phyloP scores from a whole-genome alignment of 2,888 invertebrate genomes.

The Aleiodes testaceus region DNA sequence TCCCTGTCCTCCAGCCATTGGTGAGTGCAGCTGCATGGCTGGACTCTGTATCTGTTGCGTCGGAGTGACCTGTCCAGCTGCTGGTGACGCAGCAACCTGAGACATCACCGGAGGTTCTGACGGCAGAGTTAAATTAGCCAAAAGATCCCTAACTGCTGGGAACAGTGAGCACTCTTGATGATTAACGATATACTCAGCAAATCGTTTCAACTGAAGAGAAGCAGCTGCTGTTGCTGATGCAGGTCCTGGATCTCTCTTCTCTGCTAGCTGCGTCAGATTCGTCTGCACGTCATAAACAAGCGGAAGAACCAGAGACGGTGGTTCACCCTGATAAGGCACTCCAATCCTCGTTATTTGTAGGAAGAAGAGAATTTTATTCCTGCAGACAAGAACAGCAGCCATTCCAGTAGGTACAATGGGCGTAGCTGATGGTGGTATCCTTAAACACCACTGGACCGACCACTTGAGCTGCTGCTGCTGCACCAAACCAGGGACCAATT shows the following conservation, averaged over 20 bases:
- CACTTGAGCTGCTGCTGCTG: constrained; percentile 83
- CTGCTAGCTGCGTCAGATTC: constrained; percentile 90
- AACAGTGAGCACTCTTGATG: constrained; percentile 90
- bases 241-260: constrained; percentile 82
- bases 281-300: constrained; percentile 91
- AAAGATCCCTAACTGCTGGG: constrained; percentile 91
- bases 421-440: constrained; percentile 90
- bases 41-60: constrained; percentile 76
- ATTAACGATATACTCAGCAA: constrained; percentile 81
- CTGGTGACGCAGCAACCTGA: constrained; percentile 74
- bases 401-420: constrained; percentile 93
- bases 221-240: constrained; percentile 79
- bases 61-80: constrained; percentile 73
- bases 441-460: constrained; percentile 93
- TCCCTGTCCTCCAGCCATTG: constrained; percentile 74
- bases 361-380: constrained; percentile 93
- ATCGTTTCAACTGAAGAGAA: constrained; percentile 79
- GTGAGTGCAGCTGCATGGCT: constrained; percentile 77
- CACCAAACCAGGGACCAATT: constrained; percentile 77
- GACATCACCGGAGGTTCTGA: constrained; percentile 81
- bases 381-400: constrained; percentile 88
- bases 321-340: constrained; percentile 78
- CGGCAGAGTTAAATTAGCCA: constrained; percentile 88
- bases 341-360: constrained; percentile 85
- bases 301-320: constrained; percentile 86